Conservation (phyloP, 2,888 invertebrate genomes). For the Trisateles emortualis region DNA sequence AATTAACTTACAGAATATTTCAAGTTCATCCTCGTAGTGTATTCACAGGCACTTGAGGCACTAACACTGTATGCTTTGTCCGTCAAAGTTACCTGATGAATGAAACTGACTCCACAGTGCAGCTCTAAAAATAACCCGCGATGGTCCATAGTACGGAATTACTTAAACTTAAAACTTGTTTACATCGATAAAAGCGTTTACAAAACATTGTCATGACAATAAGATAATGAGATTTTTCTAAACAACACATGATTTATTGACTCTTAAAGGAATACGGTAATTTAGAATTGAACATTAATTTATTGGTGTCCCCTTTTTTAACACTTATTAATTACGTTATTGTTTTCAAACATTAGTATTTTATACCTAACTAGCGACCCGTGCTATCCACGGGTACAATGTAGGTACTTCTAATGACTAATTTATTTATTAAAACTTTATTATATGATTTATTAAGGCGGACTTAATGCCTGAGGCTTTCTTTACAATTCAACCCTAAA, state of each 20-base stretch:
- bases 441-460: too few relatives aligned
- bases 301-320: not conserved
- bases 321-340: not conserved
- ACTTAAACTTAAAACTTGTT: slow-evolving; percentile 79
- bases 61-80: slow-evolving; percentile 58
- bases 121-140: slow-evolving; percentile 70
- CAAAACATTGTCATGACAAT: slow-evolving; percentile 72
- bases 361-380: too few relatives aligned
- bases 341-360: not conserved
- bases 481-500: too few relatives aligned
- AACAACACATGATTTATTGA: slow-evolving; percentile 50
- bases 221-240: slow-evolving; percentile 62
- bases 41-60: slow-evolving; percentile 55
- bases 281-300: slow-evolving; percentile 24
- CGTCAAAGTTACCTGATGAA: slow-evolving; percentile 70
- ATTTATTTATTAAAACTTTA: too few relatives aligned
- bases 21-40: slow-evolving; percentile 59
- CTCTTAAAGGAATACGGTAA: slow-evolving; percentile 10
- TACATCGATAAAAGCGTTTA: slow-evolving; percentile 73
- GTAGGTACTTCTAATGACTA: too few relatives aligned
- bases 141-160: slow-evolving; percentile 77
- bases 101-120: slow-evolving; percentile 55
- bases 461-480: too few relatives aligned
- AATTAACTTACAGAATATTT: slow-evolving; percentile 65
- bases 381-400: too few relatives aligned